phyloP scores from a whole-genome alignment of 2,888 invertebrate genomes.

The Emesis russula region DNA sequence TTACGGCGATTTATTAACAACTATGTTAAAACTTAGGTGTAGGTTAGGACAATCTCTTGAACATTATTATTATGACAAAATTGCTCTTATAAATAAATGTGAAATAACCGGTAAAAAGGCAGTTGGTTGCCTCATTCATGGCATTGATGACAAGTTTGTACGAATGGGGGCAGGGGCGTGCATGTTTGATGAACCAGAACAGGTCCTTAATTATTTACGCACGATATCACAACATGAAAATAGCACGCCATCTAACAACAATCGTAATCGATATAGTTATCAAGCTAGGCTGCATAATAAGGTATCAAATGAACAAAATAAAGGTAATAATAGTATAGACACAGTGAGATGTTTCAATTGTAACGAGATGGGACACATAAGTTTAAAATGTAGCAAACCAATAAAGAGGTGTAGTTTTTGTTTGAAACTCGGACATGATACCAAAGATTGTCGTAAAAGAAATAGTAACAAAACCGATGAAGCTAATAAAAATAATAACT shows the following conservation, averaged over 20 bases:
- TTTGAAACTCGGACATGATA: slow-evolving; percentile 30
- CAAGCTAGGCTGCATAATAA: not conserved
- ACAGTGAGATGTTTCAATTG: not conserved
- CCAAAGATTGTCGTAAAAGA: too few species aligned
- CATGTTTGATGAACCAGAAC: slow-evolving; percentile 69
- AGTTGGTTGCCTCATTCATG: slow-evolving; percentile 77
- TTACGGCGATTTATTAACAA: slow-evolving; percentile 69
- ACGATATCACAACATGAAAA: slow-evolving; percentile 33
- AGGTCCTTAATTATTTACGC: slow-evolving; percentile 56
- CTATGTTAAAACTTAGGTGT: slow-evolving; percentile 73
- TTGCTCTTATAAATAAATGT: slow-evolving; percentile 76
- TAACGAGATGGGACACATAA: slow-evolving; percentile 48
- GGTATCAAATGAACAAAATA: too few species aligned
- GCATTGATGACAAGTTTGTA: slow-evolving; percentile 82
- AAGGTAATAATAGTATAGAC: too few species aligned
- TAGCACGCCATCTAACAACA: not conserved
- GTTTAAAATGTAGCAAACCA: slow-evolving; percentile 55
- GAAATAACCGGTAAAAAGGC: slow-evolving; percentile 73
- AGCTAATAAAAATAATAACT: too few species aligned
- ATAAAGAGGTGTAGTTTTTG: slow-evolving; percentile 46
- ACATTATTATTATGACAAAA: slow-evolving; percentile 80
- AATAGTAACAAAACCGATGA: too few species aligned
- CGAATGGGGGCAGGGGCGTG: slow-evolving; percentile 72
- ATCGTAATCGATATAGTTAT: not conserved
- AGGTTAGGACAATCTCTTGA: slow-evolving; percentile 76